Percentiles rank a stretch among this genome's conserved stretches.
Evolutionary conservation across 1,140 invertebrate genomes (phyloP).

Genomic region (Chironomus tepperi): DNA sequence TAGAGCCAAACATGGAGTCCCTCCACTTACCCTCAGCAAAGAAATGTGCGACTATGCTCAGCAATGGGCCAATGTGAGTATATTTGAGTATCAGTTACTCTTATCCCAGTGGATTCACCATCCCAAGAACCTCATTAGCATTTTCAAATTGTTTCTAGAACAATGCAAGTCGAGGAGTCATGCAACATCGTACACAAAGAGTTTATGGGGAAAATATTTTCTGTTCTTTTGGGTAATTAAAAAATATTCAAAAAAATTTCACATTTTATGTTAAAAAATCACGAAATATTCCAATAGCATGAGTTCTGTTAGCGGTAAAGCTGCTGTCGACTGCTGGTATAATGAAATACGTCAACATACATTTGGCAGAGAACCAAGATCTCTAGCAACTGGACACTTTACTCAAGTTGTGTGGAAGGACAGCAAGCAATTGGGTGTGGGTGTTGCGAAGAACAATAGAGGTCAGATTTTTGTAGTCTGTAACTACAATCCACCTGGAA

Average conservation of each 20-base stretch:
- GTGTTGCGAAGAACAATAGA: constrained; percentile 47
- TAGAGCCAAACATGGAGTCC: constrained; percentile 51
- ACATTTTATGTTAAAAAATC: too few species aligned
- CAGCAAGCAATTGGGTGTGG: constrained; percentile 60
- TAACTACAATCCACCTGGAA: constrained; percentile 66
- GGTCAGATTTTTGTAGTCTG: constrained; percentile 54
- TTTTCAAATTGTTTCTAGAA: too few species aligned
- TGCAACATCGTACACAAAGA: too few species aligned
- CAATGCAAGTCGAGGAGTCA: too few species aligned
- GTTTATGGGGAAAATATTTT: too few species aligned
- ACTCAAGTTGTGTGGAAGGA: constrained; percentile 65
- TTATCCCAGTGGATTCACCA: too few species aligned
- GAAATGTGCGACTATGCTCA: constrained; percentile 48
- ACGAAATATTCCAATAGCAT: too few species aligned
- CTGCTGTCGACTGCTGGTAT: constrained; percentile 57
- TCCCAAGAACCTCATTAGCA: too few species aligned
- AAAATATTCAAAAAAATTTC: too few species aligned
- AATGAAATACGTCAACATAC: constrained; percentile 48
- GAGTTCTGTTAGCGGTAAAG: too few species aligned
- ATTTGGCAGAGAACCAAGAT: constrained; percentile 43
- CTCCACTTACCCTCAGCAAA: constrained; percentile 50
- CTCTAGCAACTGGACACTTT: constrained; percentile 51
- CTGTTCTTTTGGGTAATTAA: too few species aligned
- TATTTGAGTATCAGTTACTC: too few species aligned
- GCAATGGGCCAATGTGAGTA: constrained; percentile 53